phyloP scores from a whole-genome alignment of 2,797 vertebrate genomes.

The Vultur gryphus region DNA sequence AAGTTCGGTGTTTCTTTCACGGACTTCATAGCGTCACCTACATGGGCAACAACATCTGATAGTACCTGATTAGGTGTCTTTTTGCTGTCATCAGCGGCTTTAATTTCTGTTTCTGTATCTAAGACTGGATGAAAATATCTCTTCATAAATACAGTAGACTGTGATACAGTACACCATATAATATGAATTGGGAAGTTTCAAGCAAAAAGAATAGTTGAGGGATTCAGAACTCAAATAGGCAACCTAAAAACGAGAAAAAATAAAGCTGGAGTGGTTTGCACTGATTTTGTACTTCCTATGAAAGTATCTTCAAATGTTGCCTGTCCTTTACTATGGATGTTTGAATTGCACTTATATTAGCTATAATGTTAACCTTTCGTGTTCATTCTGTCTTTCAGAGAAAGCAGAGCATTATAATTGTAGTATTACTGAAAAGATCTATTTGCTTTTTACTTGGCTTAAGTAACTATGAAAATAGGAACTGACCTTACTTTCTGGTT shows the following conservation, averaged over 20 bases:
- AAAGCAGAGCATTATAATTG: conserved; percentile 3
- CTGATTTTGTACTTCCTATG: neutral
- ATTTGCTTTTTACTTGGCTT: neutral
- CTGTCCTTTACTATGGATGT: neutral
- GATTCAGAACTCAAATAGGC: neutral
- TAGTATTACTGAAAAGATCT: neutral
- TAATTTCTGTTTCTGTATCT: neutral
- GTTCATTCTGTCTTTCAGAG: neutral
- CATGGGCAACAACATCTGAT: neutral
- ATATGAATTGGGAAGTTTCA: neutral
- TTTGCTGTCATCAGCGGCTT: neutral
- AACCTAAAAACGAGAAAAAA: neutral
- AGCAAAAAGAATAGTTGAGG: neutral
- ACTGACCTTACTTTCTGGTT: neutral
- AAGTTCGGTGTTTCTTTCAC: neutral
- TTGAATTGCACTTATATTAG: neutral
- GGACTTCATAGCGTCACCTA: neutral
- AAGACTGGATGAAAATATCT: neutral
- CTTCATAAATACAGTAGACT: rapidly evolving
- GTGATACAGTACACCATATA: too few species aligned
- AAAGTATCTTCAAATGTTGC: neutral
- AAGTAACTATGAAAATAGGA: neutral
- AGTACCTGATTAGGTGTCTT: neutral
- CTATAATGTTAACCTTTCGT: neutral
- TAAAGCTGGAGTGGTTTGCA: neutral